Evolutionary conservation across 2,797 vertebrate genomes (phyloP).

Genomic region (Myoxocephalus aenaeus): DNA sequence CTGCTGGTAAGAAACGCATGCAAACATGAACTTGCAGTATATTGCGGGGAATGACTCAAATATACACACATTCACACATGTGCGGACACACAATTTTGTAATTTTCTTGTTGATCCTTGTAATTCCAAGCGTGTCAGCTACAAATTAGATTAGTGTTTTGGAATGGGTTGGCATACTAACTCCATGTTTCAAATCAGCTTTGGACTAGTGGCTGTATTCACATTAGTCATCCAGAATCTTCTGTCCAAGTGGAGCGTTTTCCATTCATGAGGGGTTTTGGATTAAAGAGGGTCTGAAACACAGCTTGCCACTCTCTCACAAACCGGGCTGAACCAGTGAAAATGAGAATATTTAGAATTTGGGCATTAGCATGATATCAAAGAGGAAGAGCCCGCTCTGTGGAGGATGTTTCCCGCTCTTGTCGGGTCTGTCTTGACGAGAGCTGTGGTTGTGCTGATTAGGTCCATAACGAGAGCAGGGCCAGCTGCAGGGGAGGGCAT

Average conservation of each 20-base stretch:
- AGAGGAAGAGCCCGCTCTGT: slow-evolving; percentile 46
- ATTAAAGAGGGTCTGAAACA: slow-evolving; percentile 15
- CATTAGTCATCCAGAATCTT: slow-evolving; percentile 36
- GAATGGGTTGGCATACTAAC: background rate
- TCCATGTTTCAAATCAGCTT: slow-evolving; percentile 33
- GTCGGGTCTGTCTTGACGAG: slow-evolving; percentile 45
- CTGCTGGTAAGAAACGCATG: slow-evolving; percentile 86
- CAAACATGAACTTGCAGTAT: background rate
- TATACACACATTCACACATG: background rate
- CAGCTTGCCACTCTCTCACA: slow-evolving; percentile 28
- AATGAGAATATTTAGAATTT: slow-evolving; percentile 41
- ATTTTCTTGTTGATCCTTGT: slow-evolving; percentile 21
- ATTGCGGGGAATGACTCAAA: background rate
- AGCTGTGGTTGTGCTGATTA: slow-evolving; percentile 67
- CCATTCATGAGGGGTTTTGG: slow-evolving; percentile 35
- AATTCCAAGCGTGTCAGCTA: slow-evolving; percentile 30
- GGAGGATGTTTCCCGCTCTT: slow-evolving; percentile 51
- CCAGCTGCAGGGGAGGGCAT: slow-evolving; percentile 75
- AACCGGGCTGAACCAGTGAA: slow-evolving; percentile 25
- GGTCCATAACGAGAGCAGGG: slow-evolving; percentile 55
- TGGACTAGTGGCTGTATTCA: slow-evolving; percentile 27
- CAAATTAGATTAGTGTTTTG: slow-evolving; percentile 52
- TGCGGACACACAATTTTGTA: background rate
- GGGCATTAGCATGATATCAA: slow-evolving; percentile 62
- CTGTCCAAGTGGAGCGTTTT: slow-evolving; percentile 25